Percentiles rank a stretch among this genome's conserved stretches.
Evolutionary conservation across 2,113 vertebrate species (phyloP).

Genomic region (Psilopsiagon aymara): DNA sequence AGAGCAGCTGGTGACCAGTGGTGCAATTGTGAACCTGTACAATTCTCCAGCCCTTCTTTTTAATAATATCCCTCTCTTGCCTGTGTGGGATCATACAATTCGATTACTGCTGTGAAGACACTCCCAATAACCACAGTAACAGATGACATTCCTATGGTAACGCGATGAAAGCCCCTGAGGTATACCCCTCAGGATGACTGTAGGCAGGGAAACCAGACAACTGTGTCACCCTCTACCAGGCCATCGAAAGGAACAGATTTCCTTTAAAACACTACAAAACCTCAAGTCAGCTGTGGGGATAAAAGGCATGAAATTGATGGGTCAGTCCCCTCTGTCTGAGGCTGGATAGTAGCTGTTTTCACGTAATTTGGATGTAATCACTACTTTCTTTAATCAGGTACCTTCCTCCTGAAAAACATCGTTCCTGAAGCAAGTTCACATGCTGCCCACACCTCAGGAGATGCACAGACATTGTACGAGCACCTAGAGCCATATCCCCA

Average conservation of each 20-base stretch:
- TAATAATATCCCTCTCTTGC: background rate
- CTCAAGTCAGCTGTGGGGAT: background rate
- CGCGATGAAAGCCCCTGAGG: background rate
- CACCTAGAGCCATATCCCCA: background rate
- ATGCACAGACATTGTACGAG: fast-evolving
- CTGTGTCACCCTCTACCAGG: background rate
- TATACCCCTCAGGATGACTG: background rate
- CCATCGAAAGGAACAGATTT: background rate
- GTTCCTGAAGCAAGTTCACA: fast-evolving
- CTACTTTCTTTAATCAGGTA: too few species aligned
- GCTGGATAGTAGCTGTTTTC: background rate
- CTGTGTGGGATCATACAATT: background rate
- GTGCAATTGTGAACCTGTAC: background rate
- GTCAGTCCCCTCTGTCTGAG: background rate
- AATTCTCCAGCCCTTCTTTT: background rate
- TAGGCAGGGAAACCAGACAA: background rate
- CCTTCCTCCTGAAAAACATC: background rate
- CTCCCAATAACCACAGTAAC: background rate
- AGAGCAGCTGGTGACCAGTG: background rate
- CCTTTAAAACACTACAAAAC: background rate
- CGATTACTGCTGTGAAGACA: background rate
- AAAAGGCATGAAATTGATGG: background rate
- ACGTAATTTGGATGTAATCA: too few species aligned
- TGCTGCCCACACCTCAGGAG: too few species aligned
- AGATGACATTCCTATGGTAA: constrained; percentile 8